Evolutionary conservation across 2,797 vertebrate species (phyloP), one percentile per base, ranked within the genome.

Genomic region (Capromys pilorides): DNA sequence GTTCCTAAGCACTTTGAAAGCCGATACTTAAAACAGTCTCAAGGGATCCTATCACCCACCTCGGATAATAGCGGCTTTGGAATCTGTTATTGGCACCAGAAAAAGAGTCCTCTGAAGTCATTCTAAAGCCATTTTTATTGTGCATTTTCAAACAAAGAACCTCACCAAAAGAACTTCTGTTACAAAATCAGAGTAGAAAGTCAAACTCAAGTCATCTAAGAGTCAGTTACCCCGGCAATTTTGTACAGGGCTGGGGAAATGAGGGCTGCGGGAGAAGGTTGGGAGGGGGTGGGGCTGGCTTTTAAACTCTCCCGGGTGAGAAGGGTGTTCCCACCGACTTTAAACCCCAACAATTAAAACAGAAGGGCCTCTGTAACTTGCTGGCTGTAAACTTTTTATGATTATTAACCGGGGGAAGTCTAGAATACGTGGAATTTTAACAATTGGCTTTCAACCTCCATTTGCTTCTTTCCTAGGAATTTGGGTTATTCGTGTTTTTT

Each of bases 61-160:
- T 94, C 51, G 14, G 94, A 96, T 97, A 97, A 97, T 96, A 97
- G 96, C 94, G 95, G 94, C 96, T 97, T 97, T 97, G 97, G 97
- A 97, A 96, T 97, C 95, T 95, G 96, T 94, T 96, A 95, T 94
- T 97, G 97, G 95, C 96, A 95, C 81, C 94, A 96, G 95, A 91
- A 96, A 96, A 94, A 95, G 96, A 92, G 82, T 88, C 94, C 91
- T 97, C 96, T 97, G 96, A 96, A 97, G 97, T 97, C 96, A 96
- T 95, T 96, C 94, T 94, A 97, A 97, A 96, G 96, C 96, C 96
- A 97, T 96, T 97, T 97, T 97, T 97, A 97, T 97, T 97, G 95
- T 96, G 89, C 87, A 88, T 97, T 97, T 95, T 87, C 96, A 97
- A 96, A 97, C 96, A 97, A 97, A 97, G 93, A 87, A 66, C 92